Percentiles rank a stretch among this genome's conserved stretches.
These are phyloP conservation scores for Hemiscyllium ocellatum DNA, from an alignment of 2,113 vertebrate species.

Conservation along the genomic window DNA sequence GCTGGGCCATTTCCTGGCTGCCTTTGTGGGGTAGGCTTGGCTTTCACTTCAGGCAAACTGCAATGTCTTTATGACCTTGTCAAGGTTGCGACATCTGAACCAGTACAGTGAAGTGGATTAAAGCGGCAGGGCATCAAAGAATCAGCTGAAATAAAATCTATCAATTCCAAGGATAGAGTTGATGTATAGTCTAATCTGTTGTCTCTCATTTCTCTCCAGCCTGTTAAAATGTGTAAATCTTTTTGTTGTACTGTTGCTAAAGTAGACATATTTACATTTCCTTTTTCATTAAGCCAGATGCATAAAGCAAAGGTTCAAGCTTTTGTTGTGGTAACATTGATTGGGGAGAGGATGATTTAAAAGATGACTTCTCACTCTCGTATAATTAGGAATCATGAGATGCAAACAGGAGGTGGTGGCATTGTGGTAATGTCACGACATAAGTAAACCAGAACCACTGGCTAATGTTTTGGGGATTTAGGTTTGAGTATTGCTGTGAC, in stretches of 20 bases:
- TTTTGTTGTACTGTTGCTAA: background rate
- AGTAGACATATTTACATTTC: background rate
- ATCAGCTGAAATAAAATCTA: background rate
- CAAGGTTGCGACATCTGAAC: background rate
- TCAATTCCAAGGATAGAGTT: background rate
- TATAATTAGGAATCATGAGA: no score
- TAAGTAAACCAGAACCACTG: no score
- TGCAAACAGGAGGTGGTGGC: no score
- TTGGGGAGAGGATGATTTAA: background rate
- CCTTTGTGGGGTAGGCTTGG: background rate
- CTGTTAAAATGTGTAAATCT: background rate
- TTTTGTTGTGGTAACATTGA: background rate
- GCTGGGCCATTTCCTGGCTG: background rate
- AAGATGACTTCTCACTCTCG: background rate
- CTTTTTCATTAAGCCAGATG: background rate
- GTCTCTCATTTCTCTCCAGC: background rate
- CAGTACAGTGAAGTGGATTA: background rate
- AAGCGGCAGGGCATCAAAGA: background rate
- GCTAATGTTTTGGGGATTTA: no score
- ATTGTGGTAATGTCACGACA: no score
- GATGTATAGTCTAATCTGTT: background rate
- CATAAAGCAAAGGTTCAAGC: background rate
- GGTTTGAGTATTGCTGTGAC: no score
- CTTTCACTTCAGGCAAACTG: background rate
- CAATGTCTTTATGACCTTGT: background rate